Percentiles rank a stretch among this genome's conserved stretches.
These are phyloP conservation scores for Cephus pygmeus DNA, from an alignment of 2,888 invertebrate species.

Conservation along the genomic window DNA sequence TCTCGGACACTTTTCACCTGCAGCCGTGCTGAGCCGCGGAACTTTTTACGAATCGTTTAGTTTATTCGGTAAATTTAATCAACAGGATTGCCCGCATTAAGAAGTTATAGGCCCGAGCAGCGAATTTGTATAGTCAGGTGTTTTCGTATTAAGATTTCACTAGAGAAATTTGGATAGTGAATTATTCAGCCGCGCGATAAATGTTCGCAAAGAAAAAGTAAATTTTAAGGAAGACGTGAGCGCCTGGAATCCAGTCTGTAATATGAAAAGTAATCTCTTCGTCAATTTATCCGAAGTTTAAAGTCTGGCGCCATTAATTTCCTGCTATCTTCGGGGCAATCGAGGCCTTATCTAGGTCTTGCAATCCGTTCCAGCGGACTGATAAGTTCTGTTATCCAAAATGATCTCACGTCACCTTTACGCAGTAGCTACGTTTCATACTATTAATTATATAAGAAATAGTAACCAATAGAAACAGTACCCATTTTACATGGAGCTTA, in stretches of 20 bases:
- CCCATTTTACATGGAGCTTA: background rate
- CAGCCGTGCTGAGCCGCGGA: background rate
- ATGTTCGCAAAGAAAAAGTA: slow-evolving; percentile 2
- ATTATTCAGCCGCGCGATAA: background rate
- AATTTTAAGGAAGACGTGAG: background rate
- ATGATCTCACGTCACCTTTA: background rate
- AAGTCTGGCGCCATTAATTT: slow-evolving; percentile 27
- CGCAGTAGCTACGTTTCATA: background rate
- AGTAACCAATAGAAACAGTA: background rate
- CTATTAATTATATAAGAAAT: background rate
- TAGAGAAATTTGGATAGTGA: too few relatives aligned
- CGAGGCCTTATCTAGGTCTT: slow-evolving; percentile 31
- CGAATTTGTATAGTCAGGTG: too few relatives aligned
- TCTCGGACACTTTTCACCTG: too few relatives aligned
- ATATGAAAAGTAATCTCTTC: slow-evolving; percentile 37
- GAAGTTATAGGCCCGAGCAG: too few relatives aligned
- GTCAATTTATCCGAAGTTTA: background rate
- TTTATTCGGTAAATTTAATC: background rate
- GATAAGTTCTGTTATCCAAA: background rate
- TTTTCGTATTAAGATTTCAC: too few relatives aligned
- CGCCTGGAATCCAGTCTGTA: slow-evolving; percentile 30
- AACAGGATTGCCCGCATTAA: background rate
- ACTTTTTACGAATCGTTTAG: background rate
- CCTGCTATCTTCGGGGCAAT: slow-evolving; percentile 32
- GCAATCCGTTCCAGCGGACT: slow-evolving; percentile 12